Conservation (phyloP, 2,113 vertebrate species). For the Chamaetylas fuelleborni region DNA sequence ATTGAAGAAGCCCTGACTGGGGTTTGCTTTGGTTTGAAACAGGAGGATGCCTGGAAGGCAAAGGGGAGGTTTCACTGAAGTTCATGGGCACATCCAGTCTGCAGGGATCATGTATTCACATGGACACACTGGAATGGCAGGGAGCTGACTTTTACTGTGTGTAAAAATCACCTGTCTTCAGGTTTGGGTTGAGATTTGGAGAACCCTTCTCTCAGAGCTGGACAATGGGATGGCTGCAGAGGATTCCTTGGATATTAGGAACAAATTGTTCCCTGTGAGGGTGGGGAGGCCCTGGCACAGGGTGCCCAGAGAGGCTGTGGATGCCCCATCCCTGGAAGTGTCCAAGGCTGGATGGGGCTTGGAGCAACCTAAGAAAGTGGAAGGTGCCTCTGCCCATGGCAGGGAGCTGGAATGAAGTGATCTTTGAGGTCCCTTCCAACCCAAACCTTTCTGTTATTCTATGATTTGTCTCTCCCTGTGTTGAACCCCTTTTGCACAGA, state of each 20-base stretch:
- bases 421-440: background rate
- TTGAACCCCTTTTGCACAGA: background rate
- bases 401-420: accelerated
- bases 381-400: background rate
- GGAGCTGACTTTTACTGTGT: background rate
- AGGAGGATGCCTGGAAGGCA: background rate
- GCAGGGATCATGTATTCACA: background rate
- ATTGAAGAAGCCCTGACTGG: background rate
- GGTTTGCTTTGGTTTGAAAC: background rate
- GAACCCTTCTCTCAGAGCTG: background rate
- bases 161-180: background rate
- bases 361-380: background rate
- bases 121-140: background rate
- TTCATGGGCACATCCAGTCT: background rate
- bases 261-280: background rate
- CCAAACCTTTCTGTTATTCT: background rate
- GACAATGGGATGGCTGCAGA: background rate
- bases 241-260: background rate
- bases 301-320: background rate
- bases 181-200: background rate
- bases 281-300: background rate
- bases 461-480: background rate
- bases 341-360: background rate
- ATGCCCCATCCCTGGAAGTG: background rate
- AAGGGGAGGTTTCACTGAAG: background rate